These are phyloP conservation scores for Leuciscus idus DNA, from an alignment of 2,113 vertebrate species.

Conservation along the genomic window DNA sequence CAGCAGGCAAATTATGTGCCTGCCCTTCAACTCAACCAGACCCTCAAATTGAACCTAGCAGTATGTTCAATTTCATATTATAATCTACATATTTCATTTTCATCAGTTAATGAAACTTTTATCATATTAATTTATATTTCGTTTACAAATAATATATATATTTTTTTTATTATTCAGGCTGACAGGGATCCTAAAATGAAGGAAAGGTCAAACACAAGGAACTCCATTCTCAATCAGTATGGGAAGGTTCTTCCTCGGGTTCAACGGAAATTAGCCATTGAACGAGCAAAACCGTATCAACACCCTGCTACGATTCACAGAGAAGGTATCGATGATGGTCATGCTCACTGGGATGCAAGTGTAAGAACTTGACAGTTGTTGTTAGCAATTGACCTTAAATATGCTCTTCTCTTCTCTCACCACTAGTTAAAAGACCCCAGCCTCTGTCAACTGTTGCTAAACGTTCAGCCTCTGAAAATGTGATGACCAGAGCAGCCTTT, in stretches of 20 bases:
- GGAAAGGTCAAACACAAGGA: conserved; percentile 85
- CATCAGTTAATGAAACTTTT: no score
- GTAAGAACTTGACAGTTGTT: background rate
- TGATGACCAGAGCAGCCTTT: conserved; percentile 87
- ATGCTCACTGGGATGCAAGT: no score
- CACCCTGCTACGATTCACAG: conserved; percentile 76
- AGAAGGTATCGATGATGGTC: conserved; percentile 76
- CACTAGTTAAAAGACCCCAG: conserved; percentile 85
- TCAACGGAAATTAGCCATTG: conserved; percentile 87
- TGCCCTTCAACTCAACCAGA: conserved; percentile 88
- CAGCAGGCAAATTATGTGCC: conserved; percentile 90
- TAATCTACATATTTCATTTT: background rate
- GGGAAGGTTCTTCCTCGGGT: conserved; percentile 88
- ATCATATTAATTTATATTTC: background rate
- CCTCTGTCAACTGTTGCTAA: conserved; percentile 89
- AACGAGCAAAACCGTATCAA: conserved; percentile 86
- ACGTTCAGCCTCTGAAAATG: conserved; percentile 75
- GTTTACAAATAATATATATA: background rate
- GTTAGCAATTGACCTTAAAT: background rate
- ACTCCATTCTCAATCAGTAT: conserved; percentile 89
- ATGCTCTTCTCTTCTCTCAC: background rate
- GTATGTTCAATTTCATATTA: conserved; percentile 68
- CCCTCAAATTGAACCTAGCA: conserved; percentile 80
- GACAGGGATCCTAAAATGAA: conserved; percentile 85
- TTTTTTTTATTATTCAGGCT: conserved; percentile 71